Conservation (phyloP, 1,140 invertebrate genomes). For the Trichonephila clavata region DNA sequence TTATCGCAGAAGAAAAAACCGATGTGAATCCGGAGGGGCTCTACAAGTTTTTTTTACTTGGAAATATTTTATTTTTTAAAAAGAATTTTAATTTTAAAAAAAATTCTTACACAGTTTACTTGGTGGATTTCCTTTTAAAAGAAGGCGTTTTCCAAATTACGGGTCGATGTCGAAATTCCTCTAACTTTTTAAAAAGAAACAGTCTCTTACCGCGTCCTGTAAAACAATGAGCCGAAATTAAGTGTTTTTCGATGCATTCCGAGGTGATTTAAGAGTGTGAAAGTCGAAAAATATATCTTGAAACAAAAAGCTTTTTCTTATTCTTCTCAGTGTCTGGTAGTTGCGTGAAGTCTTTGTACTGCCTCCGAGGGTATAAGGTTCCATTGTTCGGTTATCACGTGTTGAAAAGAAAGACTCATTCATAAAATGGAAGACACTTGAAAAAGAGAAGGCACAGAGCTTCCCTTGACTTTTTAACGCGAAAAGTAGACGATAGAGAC, state of each 20-base stretch:
- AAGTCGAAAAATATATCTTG: not conserved
- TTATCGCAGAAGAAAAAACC: too few relatives aligned
- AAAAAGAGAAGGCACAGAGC: not conserved
- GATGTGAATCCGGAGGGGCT: too few relatives aligned
- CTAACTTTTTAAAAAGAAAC: not conserved
- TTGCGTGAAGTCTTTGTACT: not conserved
- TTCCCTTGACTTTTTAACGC: not conserved
- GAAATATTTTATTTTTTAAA: too few relatives aligned
- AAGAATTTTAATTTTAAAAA: too few relatives aligned
- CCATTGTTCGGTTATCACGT: not conserved
- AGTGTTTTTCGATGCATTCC: not conserved
- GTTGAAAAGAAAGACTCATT: not conserved
- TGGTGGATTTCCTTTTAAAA: too few relatives aligned
- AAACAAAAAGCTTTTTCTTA: not conserved
- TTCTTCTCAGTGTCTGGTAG: not conserved
- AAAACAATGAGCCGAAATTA: not conserved
- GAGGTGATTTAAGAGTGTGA: not conserved
- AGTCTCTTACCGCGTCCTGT: not conserved
- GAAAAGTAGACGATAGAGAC: not conserved
- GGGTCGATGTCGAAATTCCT: not conserved
- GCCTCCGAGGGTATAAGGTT: not conserved
- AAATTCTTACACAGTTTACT: too few relatives aligned
- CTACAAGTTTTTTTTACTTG: too few relatives aligned
- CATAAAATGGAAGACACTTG: not conserved
- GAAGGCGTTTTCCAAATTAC: not conserved